A percentile compares a stretch with the other conserved stretches of the same genome.
phyloP scores from a whole-genome alignment of 2,888 invertebrate genomes.

The Sarcophaga rosellei region DNA sequence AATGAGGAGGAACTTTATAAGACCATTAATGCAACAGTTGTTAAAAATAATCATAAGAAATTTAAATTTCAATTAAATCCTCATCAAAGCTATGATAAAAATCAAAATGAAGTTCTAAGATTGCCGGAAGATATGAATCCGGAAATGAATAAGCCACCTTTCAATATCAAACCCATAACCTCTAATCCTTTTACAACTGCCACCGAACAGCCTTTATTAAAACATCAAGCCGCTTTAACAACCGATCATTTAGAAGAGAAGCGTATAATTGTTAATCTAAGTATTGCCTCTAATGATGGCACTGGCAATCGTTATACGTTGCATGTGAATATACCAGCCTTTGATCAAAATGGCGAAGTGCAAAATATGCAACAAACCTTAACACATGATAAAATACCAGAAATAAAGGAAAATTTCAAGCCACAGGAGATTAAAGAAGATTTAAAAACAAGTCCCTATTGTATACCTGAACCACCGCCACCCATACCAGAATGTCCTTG shows the following conservation, averaged over 20 bases:
- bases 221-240: slow-evolving; percentile 34
- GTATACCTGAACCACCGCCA: slow-evolving; percentile 79
- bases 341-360: slow-evolving; percentile 71
- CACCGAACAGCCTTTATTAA: neutral
- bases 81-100: slow-evolving; percentile 45
- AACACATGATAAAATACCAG: slow-evolving; percentile 72
- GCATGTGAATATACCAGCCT: slow-evolving; percentile 90
- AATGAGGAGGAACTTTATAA: slow-evolving; percentile 78
- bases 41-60: slow-evolving; percentile 43
- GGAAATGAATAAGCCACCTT: neutral
- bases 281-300: slow-evolving; percentile 88
- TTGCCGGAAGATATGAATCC: neutral
- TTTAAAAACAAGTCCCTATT: slow-evolving; percentile 70
- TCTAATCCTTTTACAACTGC: slow-evolving; percentile 19
- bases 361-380: slow-evolving; percentile 74
- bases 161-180: slow-evolving; percentile 40
- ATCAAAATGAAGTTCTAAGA: slow-evolving; percentile 45
- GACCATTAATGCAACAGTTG: slow-evolving; percentile 67
- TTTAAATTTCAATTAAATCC: slow-evolving; percentile 50
- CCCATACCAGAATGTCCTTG: slow-evolving; percentile 80
- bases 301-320: slow-evolving; percentile 86
- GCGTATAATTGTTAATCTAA: slow-evolving; percentile 90
- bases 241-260: slow-evolving; percentile 74
- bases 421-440: slow-evolving; percentile 18
- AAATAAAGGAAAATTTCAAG: neutral